Conservation (phyloP, 2,888 invertebrate species). For the Ophion costatus region DNA sequence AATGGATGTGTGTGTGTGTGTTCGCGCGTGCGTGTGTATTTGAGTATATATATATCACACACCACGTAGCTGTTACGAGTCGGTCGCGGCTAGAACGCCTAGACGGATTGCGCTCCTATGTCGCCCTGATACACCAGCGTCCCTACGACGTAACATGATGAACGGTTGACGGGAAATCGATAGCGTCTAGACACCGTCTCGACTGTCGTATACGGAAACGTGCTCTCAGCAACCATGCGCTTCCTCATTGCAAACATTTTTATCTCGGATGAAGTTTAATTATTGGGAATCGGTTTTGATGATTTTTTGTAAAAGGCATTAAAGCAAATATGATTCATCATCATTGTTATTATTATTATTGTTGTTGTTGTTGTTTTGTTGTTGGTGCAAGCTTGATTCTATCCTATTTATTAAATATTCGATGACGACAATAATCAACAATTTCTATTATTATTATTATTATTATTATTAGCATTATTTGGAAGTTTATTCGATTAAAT, state of each 20-base stretch:
- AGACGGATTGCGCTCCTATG: constrained; percentile 69
- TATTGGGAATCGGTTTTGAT: background rate
- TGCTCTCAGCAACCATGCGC: background rate
- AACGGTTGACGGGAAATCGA: constrained; percentile 82
- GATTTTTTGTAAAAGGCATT: too few relatives aligned
- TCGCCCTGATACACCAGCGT: constrained; percentile 81
- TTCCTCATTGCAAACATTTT: background rate
- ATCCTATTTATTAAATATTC: too few relatives aligned
- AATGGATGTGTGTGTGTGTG: background rate
- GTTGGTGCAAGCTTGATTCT: too few relatives aligned
- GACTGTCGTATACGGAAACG: background rate
- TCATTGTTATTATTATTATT: background rate
- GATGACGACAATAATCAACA: too few relatives aligned
- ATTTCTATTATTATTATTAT: background rate
- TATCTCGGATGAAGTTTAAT: background rate
- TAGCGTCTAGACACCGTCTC: constrained; percentile 68
- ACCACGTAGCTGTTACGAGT: background rate
- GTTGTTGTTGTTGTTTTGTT: too few relatives aligned
- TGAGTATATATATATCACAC: background rate
- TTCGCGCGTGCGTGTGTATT: too few relatives aligned
- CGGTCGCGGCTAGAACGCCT: constrained; percentile 16
- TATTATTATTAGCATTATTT: too few relatives aligned
- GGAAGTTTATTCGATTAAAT: too few relatives aligned
- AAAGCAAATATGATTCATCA: too few relatives aligned
- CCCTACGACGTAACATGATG: constrained; percentile 82